These are phyloP conservation scores for Poecilia wingei DNA, from an alignment of 2,797 vertebrate species.

Conservation along the genomic window DNA sequence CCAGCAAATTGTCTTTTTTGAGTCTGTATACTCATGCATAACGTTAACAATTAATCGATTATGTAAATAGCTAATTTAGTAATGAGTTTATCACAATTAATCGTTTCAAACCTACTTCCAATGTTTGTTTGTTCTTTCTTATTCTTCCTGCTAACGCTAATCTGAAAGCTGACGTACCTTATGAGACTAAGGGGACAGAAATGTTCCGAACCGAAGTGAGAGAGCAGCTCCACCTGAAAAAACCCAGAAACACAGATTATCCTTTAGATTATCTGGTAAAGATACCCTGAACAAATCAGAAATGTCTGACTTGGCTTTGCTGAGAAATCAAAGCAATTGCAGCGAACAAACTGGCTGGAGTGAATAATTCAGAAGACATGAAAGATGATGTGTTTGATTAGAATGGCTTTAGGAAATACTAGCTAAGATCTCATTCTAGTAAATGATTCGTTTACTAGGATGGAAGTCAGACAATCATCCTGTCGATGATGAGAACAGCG, in stretches of 20 bases:
- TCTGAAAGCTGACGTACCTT: conserved; percentile 80
- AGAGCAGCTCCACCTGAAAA: conserved; percentile 93
- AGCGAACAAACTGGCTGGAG: conserved; percentile 14
- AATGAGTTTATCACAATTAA: not conserved
- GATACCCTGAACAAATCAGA: not conserved
- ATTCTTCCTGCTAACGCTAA: not conserved
- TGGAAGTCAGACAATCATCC: conserved; percentile 9
- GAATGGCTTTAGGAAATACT: conserved; percentile 13
- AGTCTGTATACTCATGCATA: no score
- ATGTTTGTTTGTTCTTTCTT: not conserved
- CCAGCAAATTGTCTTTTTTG: no score
- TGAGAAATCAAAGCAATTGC: conserved; percentile 19
- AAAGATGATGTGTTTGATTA: conserved; percentile 3
- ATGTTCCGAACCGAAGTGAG: conserved; percentile 96
- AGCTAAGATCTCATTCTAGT: conserved; percentile 18
- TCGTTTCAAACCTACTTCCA: not conserved
- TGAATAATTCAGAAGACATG: conserved; percentile 3
- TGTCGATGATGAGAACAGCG: conserved; percentile 33
- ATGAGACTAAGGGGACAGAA: conserved; percentile 98
- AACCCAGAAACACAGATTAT: conserved; percentile 52
- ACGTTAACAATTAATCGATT: no score
- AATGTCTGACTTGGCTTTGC: conserved; percentile 18
- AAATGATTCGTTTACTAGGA: conserved; percentile 19
- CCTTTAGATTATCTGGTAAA: not conserved
- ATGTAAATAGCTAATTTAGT: no score